These are phyloP conservation scores for Eurystomus gularis DNA, from an alignment of 2,113 vertebrate genomes.

Conservation along the genomic window DNA sequence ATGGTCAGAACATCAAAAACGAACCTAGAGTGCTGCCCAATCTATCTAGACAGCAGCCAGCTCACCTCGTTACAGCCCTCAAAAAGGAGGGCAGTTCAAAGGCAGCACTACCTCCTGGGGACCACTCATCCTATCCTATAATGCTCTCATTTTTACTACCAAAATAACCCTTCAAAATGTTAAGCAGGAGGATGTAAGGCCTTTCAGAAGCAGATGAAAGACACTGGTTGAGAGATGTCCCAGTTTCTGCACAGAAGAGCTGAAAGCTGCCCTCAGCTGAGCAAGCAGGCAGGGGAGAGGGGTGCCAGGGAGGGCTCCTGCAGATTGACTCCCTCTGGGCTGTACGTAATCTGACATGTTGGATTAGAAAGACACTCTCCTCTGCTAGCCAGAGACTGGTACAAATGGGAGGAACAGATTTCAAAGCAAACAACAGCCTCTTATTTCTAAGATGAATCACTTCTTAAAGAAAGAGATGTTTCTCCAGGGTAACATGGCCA, in stretches of 20 bases:
- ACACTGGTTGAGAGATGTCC: neutral
- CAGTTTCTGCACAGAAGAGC: neutral
- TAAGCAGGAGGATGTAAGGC: neutral
- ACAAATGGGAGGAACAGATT: accelerated
- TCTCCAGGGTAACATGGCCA: neutral
- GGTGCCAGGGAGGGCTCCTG: neutral
- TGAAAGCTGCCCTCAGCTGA: neutral
- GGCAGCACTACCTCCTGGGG: neutral
- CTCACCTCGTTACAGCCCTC: neutral
- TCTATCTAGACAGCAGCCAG: neutral
- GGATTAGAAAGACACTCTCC: neutral
- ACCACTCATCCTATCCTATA: neutral
- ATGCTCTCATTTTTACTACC: neutral
- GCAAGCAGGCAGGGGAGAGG: neutral
- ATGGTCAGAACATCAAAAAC: neutral
- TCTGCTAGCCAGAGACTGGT: neutral
- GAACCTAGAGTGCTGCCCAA: neutral
- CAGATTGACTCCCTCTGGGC: neutral
- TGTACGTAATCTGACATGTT: accelerated
- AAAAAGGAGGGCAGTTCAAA: neutral
- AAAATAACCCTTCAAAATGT: neutral
- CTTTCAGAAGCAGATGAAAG: conserved; percentile 20
- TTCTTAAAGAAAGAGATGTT: neutral
- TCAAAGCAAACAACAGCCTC: neutral
- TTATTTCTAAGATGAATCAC: neutral